These are phyloP conservation scores for Ostrea edulis DNA, from an alignment of 1,140 invertebrate genomes.

Conservation along the genomic window DNA sequence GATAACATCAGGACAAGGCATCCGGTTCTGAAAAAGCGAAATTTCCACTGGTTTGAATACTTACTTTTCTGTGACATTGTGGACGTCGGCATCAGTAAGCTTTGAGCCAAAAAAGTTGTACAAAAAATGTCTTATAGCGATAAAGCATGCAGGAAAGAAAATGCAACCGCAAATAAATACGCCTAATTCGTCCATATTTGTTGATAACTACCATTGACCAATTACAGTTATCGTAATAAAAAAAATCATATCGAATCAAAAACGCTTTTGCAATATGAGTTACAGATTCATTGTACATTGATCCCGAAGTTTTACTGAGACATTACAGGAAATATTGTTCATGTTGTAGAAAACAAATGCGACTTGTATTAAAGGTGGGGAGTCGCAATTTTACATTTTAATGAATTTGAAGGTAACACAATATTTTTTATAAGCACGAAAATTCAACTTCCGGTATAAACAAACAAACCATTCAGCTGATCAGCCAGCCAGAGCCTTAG, in stretches of 20 bases:
- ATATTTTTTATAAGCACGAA: too few relatives aligned
- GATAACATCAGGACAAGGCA: too few relatives aligned
- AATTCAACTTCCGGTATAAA: background rate
- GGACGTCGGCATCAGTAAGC: conserved; percentile 45
- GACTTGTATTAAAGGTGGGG: too few relatives aligned
- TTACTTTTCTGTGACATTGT: conserved; percentile 57
- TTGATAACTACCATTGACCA: conserved; percentile 35
- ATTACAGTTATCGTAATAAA: conserved; percentile 26
- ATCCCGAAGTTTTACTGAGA: background rate
- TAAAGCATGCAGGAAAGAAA: conserved; percentile 51
- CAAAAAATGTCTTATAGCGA: conserved; percentile 38
- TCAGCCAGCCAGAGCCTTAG: too few relatives aligned
- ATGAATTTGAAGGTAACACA: too few relatives aligned
- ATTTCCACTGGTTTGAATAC: background rate
- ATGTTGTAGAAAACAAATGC: too few relatives aligned
- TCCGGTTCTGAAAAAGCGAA: too few relatives aligned
- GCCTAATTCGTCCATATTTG: conserved; percentile 43
- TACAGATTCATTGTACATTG: background rate
- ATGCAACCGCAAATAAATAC: conserved; percentile 44
- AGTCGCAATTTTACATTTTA: too few relatives aligned
- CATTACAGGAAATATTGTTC: too few relatives aligned
- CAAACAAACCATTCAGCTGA: too few relatives aligned
- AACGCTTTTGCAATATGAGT: background rate
- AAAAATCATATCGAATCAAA: background rate
- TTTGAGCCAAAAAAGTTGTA: conserved; percentile 11